Evolutionary conservation across 2,797 vertebrate genomes (phyloP).

Genomic region (Crenuchus spilurus): DNA sequence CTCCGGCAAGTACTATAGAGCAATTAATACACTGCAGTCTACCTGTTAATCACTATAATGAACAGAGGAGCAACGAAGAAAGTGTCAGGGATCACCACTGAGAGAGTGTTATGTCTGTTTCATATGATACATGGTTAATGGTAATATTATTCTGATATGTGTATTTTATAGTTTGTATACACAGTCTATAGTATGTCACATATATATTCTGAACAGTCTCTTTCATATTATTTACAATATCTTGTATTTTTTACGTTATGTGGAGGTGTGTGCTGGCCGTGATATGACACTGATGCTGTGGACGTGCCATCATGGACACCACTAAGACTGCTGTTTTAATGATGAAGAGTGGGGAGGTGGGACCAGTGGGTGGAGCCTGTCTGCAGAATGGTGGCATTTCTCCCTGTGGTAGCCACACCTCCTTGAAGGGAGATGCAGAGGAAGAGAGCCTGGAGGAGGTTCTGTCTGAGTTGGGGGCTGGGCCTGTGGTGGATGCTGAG

Average conservation of each 20-base stretch:
- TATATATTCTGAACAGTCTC: too few species aligned
- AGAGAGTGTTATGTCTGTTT: too few species aligned
- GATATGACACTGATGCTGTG: neutral
- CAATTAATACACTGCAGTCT: too few species aligned
- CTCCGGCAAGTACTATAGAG: too few species aligned
- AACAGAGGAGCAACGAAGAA: too few species aligned
- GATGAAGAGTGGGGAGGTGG: constrained; percentile 8
- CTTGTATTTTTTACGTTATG: neutral
- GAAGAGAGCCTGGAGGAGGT: constrained; percentile 33
- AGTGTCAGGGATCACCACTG: too few species aligned
- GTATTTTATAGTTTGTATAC: too few species aligned
- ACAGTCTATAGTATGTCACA: too few species aligned
- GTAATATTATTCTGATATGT: too few species aligned
- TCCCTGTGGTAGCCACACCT: constrained; percentile 23
- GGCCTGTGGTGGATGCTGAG: neutral
- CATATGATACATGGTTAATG: too few species aligned
- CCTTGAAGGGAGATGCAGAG: constrained; percentile 9
- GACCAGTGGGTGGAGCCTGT: neutral
- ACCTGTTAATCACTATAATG: too few species aligned
- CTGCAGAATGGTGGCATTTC: constrained; percentile 3
- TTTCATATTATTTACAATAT: neutral
- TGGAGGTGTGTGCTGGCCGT: constrained; percentile 3
- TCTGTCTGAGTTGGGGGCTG: constrained; percentile 53
- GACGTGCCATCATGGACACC: constrained; percentile 21
- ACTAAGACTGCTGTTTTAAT: constrained; percentile 12